These are phyloP conservation scores for Sebastolobus altivelis DNA, from an alignment of 2,797 vertebrate genomes.

Conservation along the genomic window DNA sequence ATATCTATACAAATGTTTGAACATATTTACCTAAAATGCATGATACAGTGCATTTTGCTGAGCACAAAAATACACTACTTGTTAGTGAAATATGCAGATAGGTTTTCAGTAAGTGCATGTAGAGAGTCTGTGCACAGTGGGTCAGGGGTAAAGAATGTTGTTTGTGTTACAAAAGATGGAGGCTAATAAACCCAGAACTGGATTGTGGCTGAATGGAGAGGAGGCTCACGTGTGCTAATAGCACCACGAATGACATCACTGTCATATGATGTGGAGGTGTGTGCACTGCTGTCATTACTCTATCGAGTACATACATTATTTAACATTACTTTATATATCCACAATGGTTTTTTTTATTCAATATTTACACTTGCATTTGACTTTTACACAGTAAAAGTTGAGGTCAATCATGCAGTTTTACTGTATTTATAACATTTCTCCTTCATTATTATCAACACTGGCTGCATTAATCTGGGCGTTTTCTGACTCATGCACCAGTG, in stretches of 20 bases:
- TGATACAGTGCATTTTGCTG: background rate
- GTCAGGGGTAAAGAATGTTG: conserved; percentile 55
- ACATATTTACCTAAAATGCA: background rate
- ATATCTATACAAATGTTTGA: background rate
- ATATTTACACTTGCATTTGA: background rate
- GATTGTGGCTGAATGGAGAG: conserved; percentile 17
- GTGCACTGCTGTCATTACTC: background rate
- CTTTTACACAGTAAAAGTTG: background rate
- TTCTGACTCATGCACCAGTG: background rate
- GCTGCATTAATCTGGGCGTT: background rate
- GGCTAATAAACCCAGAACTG: conserved; percentile 42
- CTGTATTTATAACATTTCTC: background rate
- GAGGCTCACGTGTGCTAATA: background rate
- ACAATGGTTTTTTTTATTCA: background rate
- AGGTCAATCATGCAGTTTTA: background rate
- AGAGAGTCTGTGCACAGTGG: background rate
- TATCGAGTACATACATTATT: background rate
- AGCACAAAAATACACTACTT: background rate
- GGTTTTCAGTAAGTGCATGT: background rate
- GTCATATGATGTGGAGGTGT: conserved; percentile 58
- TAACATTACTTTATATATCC: background rate
- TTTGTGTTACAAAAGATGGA: conserved; percentile 6
- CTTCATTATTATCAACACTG: background rate
- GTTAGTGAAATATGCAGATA: background rate
- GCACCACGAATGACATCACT: conserved; percentile 14